phyloP scores from a whole-genome alignment of 2,113 vertebrate genomes.

The Hiodon alosoides region DNA sequence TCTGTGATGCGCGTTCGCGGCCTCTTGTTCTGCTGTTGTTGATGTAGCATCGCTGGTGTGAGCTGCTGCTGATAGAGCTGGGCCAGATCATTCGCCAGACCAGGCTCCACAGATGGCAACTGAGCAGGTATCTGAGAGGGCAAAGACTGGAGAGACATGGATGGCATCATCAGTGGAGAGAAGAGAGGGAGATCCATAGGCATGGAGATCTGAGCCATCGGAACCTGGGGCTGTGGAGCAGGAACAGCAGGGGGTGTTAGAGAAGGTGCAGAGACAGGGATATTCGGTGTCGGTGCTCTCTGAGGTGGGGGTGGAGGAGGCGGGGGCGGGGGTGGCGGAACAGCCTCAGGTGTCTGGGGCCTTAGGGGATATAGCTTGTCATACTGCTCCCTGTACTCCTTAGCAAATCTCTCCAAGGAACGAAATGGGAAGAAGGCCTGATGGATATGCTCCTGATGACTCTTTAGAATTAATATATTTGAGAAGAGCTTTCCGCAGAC shows the following conservation, averaged over 20 bases:
- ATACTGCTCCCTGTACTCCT: constrained; percentile 88
- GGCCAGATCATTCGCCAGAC: constrained; percentile 75
- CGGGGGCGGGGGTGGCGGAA: constrained; percentile 41
- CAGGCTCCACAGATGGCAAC: constrained; percentile 74
- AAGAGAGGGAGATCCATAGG: constrained; percentile 90
- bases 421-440: constrained; percentile 84
- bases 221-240: constrained; percentile 70
- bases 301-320: constrained; percentile 60
- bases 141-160: constrained; percentile 78
- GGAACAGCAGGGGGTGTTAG: constrained; percentile 69
- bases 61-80: constrained; percentile 91
- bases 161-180: constrained; percentile 88
- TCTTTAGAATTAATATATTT: constrained; percentile 93
- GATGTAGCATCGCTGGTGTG: constrained; percentile 75
- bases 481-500: constrained; percentile 90
- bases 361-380: constrained; percentile 86
- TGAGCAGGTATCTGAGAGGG: constrained; percentile 72
- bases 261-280: constrained; percentile 58
- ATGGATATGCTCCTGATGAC: constrained; percentile 93
- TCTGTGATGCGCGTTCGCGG: constrained; percentile 91
- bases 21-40: constrained; percentile 86
- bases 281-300: constrained; percentile 56
- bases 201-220: constrained; percentile 78
- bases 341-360: constrained; percentile 59
- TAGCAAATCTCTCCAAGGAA: constrained; percentile 86